Evolutionary conservation across 1,140 invertebrate species (phyloP).

Genomic region (Aradophagus sp.): DNA sequence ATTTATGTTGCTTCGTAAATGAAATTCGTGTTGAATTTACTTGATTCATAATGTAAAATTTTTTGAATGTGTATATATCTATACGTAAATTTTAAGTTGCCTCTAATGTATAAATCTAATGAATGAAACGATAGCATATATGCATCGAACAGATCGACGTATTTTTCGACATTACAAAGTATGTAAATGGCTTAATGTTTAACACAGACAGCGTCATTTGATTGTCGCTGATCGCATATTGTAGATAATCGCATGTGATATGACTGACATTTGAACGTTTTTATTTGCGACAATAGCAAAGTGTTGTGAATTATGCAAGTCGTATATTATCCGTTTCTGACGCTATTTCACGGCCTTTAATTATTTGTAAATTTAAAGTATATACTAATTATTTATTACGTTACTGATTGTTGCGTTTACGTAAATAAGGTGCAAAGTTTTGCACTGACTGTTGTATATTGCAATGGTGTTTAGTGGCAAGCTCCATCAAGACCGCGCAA

Average conservation of each 20-base stretch:
- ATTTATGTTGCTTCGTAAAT: conserved; percentile 34
- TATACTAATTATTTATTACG: conserved; percentile 55
- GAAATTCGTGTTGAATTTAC: conserved; percentile 30
- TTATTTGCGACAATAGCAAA: conserved; percentile 25
- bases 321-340: conserved; percentile 37
- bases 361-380: conserved; percentile 52
- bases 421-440: conserved; percentile 43
- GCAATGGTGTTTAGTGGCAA: conserved; percentile 43
- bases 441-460: conserved; percentile 45
- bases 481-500: conserved; percentile 33
- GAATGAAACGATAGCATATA: too few relatives aligned
- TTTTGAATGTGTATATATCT: conserved; percentile 43
- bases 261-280: conserved; percentile 46
- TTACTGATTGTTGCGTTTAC: conserved; percentile 55
- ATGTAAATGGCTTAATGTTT: conserved; percentile 31
- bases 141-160: conserved; percentile 68
- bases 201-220: conserved; percentile 3
- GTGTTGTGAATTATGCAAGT: conserved; percentile 40
- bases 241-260: conserved; percentile 52
- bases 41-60: conserved; percentile 40
- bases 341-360: conserved; percentile 53
- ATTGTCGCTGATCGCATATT: conserved; percentile 8
- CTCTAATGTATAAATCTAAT: conserved; percentile 58
- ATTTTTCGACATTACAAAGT: conserved; percentile 66
- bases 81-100: conserved; percentile 39